These are phyloP conservation scores for Hydrophis major DNA, from an alignment of 2,797 vertebrate species.

Conservation along the genomic window DNA sequence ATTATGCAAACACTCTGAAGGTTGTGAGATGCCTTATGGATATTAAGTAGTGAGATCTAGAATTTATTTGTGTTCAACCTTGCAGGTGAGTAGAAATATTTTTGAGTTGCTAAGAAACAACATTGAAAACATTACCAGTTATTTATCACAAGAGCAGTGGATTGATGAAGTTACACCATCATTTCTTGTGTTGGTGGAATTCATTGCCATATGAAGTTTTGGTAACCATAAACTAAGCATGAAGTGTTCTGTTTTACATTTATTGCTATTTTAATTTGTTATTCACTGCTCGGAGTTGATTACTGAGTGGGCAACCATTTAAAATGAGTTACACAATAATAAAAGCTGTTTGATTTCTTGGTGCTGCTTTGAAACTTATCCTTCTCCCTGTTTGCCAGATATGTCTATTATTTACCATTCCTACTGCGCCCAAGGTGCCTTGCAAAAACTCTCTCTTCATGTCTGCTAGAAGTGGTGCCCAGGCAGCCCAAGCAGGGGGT, in stretches of 20 bases:
- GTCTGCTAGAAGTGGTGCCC: too few relatives aligned
- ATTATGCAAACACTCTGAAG: conserved; percentile 3
- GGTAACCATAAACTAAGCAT: neutral
- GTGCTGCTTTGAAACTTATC: neutral
- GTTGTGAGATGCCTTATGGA: neutral
- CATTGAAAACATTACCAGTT: neutral
- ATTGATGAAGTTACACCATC: neutral
- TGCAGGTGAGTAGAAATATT: neutral
- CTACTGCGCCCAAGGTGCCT: neutral
- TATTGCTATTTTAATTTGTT: neutral
- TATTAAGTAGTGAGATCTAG: neutral
- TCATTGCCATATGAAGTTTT: neutral
- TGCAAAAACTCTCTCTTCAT: neutral
- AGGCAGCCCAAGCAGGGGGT: too few relatives aligned
- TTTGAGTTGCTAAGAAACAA: neutral
- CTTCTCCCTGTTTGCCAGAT: neutral
- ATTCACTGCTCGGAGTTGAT: neutral
- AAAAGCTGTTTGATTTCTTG: neutral
- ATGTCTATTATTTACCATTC: neutral
- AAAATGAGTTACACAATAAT: neutral
- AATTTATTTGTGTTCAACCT: conserved; percentile 16
- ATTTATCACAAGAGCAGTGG: neutral
- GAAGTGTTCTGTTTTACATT: neutral
- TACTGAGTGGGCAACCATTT: neutral
- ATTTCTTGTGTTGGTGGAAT: neutral